A percentile compares a stretch with the other conserved stretches of the same genome.
phyloP scores from a whole-genome alignment of 2,797 vertebrate species.

The Onychomys torridus region DNA sequence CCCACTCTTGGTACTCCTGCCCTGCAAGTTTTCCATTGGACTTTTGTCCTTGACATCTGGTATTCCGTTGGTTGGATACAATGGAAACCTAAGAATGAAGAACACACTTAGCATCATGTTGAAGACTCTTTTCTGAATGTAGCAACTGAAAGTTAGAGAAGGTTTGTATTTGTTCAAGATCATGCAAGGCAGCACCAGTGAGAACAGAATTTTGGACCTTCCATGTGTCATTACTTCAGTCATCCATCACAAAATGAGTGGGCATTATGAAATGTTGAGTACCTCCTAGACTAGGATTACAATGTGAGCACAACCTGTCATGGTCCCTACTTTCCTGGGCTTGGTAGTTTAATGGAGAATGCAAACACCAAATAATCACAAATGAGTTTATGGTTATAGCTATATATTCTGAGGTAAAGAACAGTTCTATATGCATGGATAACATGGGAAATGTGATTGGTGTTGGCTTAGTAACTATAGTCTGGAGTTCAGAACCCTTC shows the following conservation, averaged over 20 bases:
- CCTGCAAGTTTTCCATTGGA: not conserved
- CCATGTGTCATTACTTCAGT: not conserved
- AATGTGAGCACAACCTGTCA: not conserved
- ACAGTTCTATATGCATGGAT: not conserved
- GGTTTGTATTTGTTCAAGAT: not conserved
- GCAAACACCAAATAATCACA: slow-evolving; percentile 25
- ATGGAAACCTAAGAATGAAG: not conserved
- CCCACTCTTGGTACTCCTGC: not conserved
- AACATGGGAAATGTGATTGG: not conserved
- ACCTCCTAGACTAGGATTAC: not conserved
- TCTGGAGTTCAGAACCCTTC: not conserved
- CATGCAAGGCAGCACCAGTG: not conserved
- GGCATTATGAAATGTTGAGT: not conserved
- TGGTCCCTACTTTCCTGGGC: not conserved
- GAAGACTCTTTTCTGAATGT: not conserved
- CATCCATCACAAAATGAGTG: not conserved
- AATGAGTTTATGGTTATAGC: not conserved
- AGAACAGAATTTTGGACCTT: slow-evolving; percentile 24
- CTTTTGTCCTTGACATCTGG: not conserved
- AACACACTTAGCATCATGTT: not conserved
- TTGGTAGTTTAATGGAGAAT: not conserved
- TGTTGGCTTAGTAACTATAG: not conserved
- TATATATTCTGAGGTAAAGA: slow-evolving; percentile 12
- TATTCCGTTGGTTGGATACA: not conserved
- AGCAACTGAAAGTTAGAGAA: not conserved